Percentiles rank a stretch among this genome's conserved stretches.
These are phyloP conservation scores for Platichthys stellatus DNA, from an alignment of 2,113 vertebrate species.

Conservation along the genomic window DNA sequence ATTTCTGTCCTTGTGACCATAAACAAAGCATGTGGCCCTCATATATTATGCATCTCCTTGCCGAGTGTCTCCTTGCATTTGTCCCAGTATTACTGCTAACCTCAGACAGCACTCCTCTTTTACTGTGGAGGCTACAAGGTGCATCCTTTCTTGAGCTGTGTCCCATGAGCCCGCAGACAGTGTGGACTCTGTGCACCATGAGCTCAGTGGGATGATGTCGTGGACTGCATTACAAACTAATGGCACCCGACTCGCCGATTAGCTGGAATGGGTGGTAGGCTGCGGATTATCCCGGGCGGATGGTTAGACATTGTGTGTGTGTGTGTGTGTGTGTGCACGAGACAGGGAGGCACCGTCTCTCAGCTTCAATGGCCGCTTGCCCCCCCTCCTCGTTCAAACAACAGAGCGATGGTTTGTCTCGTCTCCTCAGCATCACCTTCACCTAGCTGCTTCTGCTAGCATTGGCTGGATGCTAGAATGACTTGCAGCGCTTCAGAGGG, in stretches of 20 bases:
- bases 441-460: constrained; percentile 39
- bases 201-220: constrained; percentile 46
- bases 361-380: constrained; percentile 5
- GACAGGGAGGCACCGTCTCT: constrained; percentile 25
- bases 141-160: neutral
- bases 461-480: constrained; percentile 66
- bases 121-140: neutral
- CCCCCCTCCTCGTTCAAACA: constrained; percentile 4
- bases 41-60: too few species aligned
- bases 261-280: constrained; percentile 38
- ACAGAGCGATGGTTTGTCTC: constrained; percentile 9
- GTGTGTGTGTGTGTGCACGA: constrained; percentile 6
- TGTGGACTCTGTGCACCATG: neutral
- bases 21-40: neutral
- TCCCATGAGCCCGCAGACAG: neutral
- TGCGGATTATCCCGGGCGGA: constrained; percentile 55
- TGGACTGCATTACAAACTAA: constrained; percentile 15
- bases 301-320: constrained; percentile 21
- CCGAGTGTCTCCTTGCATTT: too few species aligned
- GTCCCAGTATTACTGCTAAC: too few species aligned
- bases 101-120: too few species aligned
- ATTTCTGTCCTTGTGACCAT: neutral
- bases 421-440: constrained; percentile 47
- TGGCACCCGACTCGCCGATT: constrained; percentile 45
- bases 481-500: constrained; percentile 68